Evolutionary conservation across 2,888 invertebrate species (phyloP).

Genomic region (Labia minor): DNA sequence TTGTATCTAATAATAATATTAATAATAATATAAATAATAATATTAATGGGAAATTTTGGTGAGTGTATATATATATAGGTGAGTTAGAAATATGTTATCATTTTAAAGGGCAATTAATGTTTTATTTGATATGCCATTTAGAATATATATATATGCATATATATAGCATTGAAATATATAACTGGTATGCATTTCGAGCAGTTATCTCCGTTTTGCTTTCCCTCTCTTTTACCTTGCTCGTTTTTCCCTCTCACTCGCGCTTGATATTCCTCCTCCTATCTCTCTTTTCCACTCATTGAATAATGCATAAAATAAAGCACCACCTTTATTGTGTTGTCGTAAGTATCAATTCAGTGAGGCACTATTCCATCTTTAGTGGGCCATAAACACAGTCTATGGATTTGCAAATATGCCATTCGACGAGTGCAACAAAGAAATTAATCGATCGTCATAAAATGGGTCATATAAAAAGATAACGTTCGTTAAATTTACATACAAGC

Average conservation of each 20-base stretch:
- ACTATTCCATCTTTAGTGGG: not conserved
- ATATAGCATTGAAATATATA: not conserved
- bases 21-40: too few relatives aligned
- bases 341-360: not conserved
- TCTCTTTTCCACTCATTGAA: not conserved
- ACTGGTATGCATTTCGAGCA: not conserved
- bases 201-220: not conserved
- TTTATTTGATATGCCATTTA: slow-evolving; percentile 8
- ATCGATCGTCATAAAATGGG: not conserved
- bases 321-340: not conserved
- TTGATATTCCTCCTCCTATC: not conserved
- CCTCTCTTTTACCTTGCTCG: too few relatives aligned
- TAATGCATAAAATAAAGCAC: slow-evolving; percentile 9
- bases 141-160: not conserved
- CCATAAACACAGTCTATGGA: not conserved
- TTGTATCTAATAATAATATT: too few relatives aligned
- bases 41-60: too few relatives aligned
- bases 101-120: slow-evolving; percentile 8
- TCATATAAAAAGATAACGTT: too few relatives aligned
- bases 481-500: too few relatives aligned
- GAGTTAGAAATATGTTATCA: not conserved
- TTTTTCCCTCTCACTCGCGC: not conserved
- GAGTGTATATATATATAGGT: too few relatives aligned
- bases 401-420: not conserved
- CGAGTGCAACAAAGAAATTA: slow-evolving; percentile 8